Evolutionary conservation across 2,797 vertebrate genomes (phyloP).

Genomic region (Melanotaenia trifasciata): DNA sequence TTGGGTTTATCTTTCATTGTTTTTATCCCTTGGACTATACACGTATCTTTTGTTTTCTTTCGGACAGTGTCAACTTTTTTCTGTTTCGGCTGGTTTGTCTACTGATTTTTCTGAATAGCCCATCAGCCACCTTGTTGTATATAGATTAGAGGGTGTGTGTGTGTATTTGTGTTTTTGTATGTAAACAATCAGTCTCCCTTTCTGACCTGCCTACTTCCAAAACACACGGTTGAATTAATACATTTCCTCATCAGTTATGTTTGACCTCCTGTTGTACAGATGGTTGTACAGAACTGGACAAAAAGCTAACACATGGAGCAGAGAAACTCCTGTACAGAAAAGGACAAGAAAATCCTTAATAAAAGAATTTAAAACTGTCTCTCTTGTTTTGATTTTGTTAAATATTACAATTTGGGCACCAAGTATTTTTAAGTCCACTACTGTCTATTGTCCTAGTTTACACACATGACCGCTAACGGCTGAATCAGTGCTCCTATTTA

Average conservation of each 20-base stretch:
- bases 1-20: conserved; percentile 24
- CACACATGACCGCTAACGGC: neutral
- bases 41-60: neutral
- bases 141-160: conserved; percentile 39
- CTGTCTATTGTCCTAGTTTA: neutral
- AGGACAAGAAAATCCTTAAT: conserved; percentile 62
- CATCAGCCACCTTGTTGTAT: conserved; percentile 52
- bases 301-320: conserved; percentile 54
- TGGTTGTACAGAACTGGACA: conserved; percentile 62
- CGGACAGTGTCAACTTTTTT: neutral
- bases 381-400: neutral
- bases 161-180: conserved; percentile 1
- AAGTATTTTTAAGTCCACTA: neutral
- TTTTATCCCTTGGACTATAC: conserved; percentile 15
- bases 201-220: conserved; percentile 42
- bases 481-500: neutral
- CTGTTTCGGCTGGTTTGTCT: conserved; percentile 37
- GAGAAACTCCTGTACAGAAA: conserved; percentile 65
- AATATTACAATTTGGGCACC: neutral
- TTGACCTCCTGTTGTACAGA: conserved; percentile 62
- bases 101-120: conserved; percentile 29
- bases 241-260: conserved; percentile 39
- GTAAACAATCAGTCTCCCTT: conserved; percentile 17
- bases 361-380: conserved; percentile 59
- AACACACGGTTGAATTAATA: conserved; percentile 38